Evolutionary conservation across 2,797 vertebrate species (phyloP), one percentile per base, ranked within the genome.

Genomic region (Leptodactylus fallax): DNA sequence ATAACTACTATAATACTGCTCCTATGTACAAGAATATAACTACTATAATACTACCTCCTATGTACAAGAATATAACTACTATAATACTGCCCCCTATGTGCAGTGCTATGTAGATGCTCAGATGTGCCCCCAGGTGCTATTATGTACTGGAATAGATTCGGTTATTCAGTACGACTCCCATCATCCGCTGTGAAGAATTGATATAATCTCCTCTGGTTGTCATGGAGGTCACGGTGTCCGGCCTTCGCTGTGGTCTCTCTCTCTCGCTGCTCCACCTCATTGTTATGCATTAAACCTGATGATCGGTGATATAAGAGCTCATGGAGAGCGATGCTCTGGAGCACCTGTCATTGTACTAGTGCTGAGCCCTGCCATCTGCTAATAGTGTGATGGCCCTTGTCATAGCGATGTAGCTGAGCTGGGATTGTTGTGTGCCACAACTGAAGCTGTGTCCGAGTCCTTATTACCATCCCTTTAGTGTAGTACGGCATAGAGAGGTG

Each of bases 201-300:
- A 6, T 53, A n/a, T 74, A 9, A 9, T 10, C 23, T 23, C 49
- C 13, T 3, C 49, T n/a, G n/a, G n/a, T 51, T 53, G 49, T 77
- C 21, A 77, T 53, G 0, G 11, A n/a, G 72, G 72, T 77, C 72
- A 23, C 36, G 16, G 69, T 47, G 72, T 0, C 1, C 14, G 72
- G 51, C 49, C 72, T 76, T 47, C 72, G 23, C 47, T 2, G 9
- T 76, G 72, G 6, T 12, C 11, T n/a, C 45, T 27, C n/a, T n/a
- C 10, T 19, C 47, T 16, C 13, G 17, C 45, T 53, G 72, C 21
- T 77, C 49, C 17, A 3, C 19, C 47, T 47, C 47, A 76, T 76
- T 76, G 49, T 23, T 21, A 76, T 76, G 47, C 72, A 76, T 76
- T 14, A 14, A 53, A 51, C 47, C 72, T 53, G 49, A 76, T 76